phyloP scores from a whole-genome alignment of 2,797 vertebrate species.

The Acanthurus lineatus region DNA sequence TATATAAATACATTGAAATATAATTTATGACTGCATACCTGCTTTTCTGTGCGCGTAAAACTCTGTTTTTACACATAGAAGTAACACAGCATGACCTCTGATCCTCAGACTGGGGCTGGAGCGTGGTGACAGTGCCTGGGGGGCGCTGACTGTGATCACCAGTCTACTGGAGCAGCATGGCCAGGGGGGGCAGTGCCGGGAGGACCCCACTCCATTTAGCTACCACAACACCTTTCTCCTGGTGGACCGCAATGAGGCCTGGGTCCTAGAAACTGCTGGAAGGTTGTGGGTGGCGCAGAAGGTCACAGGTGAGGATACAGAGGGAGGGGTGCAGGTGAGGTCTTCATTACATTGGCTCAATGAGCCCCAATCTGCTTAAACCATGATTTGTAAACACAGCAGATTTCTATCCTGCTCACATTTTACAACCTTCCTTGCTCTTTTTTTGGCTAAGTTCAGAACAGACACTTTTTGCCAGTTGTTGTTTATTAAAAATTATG shows the following conservation, averaged over 20 bases:
- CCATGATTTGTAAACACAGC: too few relatives aligned
- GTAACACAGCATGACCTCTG: slow-evolving; percentile 16
- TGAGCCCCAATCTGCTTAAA: background rate
- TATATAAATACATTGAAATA: background rate
- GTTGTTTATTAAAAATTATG: too few relatives aligned
- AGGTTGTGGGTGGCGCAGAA: slow-evolving; percentile 92
- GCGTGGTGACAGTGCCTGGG: slow-evolving; percentile 87
- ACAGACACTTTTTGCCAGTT: too few relatives aligned
- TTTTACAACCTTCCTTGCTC: too few relatives aligned
- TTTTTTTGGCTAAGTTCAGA: too few relatives aligned
- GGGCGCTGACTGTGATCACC: slow-evolving; percentile 88
- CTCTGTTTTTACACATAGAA: background rate
- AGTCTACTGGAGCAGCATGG: slow-evolving; percentile 88
- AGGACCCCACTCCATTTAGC: slow-evolving; percentile 87
- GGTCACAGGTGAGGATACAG: slow-evolving; percentile 82
- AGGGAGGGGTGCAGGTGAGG: background rate
- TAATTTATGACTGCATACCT: background rate
- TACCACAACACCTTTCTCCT: slow-evolving; percentile 97
- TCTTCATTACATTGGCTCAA: background rate
- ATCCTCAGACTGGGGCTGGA: slow-evolving; percentile 90
- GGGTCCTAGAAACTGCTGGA: slow-evolving; percentile 94
- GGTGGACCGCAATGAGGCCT: slow-evolving; percentile 91
- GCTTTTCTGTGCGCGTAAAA: background rate
- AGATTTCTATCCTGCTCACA: too few relatives aligned
- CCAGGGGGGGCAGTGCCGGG: slow-evolving; percentile 93